phyloP scores from a whole-genome alignment of 2,888 invertebrate species.

The Oscheius onirici region DNA sequence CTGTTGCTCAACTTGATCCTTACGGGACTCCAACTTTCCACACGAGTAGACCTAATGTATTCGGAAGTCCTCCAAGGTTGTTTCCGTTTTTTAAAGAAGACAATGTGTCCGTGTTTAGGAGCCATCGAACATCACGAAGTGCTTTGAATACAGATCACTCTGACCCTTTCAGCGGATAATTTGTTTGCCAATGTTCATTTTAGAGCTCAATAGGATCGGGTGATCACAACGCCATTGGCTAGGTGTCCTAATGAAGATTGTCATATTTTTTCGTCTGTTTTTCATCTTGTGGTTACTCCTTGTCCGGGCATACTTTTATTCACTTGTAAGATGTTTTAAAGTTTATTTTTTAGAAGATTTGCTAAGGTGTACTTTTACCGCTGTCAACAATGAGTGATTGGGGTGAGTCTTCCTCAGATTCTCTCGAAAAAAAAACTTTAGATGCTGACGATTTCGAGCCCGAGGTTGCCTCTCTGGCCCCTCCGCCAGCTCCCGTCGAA shows the following conservation, averaged over 20 bases:
- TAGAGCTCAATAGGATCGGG: slow-evolving; percentile 1
- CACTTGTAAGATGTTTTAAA: too few relatives aligned
- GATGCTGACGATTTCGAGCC: slow-evolving; percentile 61
- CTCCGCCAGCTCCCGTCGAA: slow-evolving; percentile 32
- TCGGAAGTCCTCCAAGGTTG: slow-evolving; percentile 49
- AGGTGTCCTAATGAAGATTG: neutral
- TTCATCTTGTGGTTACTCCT: too few relatives aligned
- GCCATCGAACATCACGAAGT: neutral
- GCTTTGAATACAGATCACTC: slow-evolving; percentile 15
- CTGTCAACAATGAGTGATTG: slow-evolving; percentile 16
- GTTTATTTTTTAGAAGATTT: too few relatives aligned
- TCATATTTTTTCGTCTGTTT: neutral
- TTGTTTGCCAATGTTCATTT: neutral
- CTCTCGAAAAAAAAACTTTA: slow-evolving; percentile 8
- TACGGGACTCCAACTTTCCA: slow-evolving; percentile 4
- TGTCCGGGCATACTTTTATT: too few relatives aligned
- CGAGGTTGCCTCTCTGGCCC: slow-evolving; percentile 39
- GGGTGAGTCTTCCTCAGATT: slow-evolving; percentile 31
- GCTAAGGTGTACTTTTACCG: too few relatives aligned
- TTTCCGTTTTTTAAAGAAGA: slow-evolving; percentile 1
- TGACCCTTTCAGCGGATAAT: slow-evolving; percentile 35
- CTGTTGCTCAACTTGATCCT: slow-evolving; percentile 37
- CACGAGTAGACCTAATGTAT: slow-evolving; percentile 42
- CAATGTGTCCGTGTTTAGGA: slow-evolving; percentile 4
- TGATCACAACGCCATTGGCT: neutral